Base-by-base conservation (phyloP, 2,888 invertebrate genomes). In the Folsomia candida region DNA sequence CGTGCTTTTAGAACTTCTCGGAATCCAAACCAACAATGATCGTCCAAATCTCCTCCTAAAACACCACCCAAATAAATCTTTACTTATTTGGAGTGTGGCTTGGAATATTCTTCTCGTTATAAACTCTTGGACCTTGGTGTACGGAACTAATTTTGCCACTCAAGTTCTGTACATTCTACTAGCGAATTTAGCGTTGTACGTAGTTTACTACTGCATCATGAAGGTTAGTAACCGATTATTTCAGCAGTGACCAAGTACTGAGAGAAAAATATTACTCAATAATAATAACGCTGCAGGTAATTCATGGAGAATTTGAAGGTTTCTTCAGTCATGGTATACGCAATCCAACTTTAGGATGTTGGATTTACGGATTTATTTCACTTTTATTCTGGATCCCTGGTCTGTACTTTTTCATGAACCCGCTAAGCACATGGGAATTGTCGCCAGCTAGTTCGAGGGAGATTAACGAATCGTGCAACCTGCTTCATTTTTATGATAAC, bases 161-260 rank as follows among this genome's bases (percentile, higher is more conserved):
- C 92, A 90, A 80, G 85, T 94, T 2, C 85, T 94, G 2, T 87
- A 88, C 1, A 87, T 94, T 29, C 88, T 94, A 77, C 90, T 94
- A 86, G 88, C 89, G 9, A 94, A 94, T 84, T 87, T 93, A 26
- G 84, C 93, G 71, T 85, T 94, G 6, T 93, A 94, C 83, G 88
- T 89, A 14, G 82, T 88, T 68, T 92, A 91, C 83, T 94, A 94
- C 83, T 88, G 93, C 61, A 82, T 87, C 6, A 92, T 93, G 91
- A 94, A 94, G 87, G 89, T 89, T 84, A 81, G 82, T 78, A 72
- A 71, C 76, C 59, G 74, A 75, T 37, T 82, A 84, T 76, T 37
- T 78, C 84, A 9, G 76, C 84, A 63, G 83, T 81, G 74, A 84
- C 84, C 79, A 85, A 84, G 81, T 18, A 27, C 11, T 57, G 28